phyloP scores from a whole-genome alignment of 2,888 invertebrate species.

The Nemapogon koenigi region DNA sequence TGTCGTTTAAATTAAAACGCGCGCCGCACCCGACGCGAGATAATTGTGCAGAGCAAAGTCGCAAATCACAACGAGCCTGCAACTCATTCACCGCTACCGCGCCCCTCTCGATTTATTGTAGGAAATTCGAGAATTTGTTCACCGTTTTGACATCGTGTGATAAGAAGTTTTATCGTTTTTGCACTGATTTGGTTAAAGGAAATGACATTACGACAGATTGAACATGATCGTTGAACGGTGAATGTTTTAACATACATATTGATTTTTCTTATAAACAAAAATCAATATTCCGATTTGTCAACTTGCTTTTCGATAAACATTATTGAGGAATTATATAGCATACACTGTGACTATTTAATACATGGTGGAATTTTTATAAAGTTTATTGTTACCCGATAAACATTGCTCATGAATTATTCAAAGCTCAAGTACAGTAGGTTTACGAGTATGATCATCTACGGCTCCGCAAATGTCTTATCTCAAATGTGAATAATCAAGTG shows the following conservation, averaged over 20 bases:
- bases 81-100: constrained; percentile 14
- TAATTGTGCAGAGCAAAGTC: constrained; percentile 31
- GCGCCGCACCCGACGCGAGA: constrained; percentile 29
- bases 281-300: no score
- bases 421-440: constrained; percentile 1
- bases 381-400: constrained; percentile 24
- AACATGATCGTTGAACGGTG: constrained; percentile 2
- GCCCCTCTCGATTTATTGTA: constrained; percentile 11
- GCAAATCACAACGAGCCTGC: constrained; percentile 30
- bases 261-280: no score
- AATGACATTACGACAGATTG: constrained; percentile 13
- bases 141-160: constrained; percentile 1
- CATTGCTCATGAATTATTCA: constrained; percentile 13
- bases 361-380: constrained; percentile 37
- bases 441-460: not conserved
- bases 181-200: constrained; percentile 22
- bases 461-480: constrained; percentile 8
- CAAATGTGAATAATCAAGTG: no score
- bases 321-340: no score
- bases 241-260: no score
- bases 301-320: no score
- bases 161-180: constrained; percentile 14
- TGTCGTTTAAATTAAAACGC: constrained; percentile 48
- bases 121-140: constrained; percentile 8
- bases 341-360: no score